phyloP scores from a whole-genome alignment of 2,797 vertebrate genomes.

The Acipenser ruthenus region DNA sequence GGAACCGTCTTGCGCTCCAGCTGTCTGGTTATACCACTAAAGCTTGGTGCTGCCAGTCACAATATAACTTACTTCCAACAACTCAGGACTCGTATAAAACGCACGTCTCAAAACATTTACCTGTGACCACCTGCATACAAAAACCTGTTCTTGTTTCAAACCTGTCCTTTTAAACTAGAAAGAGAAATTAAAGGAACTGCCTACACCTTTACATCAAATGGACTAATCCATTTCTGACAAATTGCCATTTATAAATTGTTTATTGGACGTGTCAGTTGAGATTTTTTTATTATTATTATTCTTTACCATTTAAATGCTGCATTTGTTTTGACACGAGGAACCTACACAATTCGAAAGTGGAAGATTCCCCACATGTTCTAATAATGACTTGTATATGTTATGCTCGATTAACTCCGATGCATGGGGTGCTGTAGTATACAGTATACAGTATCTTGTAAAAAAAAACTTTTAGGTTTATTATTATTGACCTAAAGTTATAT shows the following conservation, averaged over 20 bases:
- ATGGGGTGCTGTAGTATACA: neutral
- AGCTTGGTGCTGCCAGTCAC: constrained; percentile 6
- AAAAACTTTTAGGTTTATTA: neutral
- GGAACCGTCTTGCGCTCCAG: constrained; percentile 43
- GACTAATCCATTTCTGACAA: constrained; percentile 59
- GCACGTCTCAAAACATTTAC: constrained; percentile 11
- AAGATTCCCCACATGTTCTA: too few species aligned
- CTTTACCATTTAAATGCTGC: too few species aligned
- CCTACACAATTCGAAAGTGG: too few species aligned
- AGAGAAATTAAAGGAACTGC: neutral
- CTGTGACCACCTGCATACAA: constrained; percentile 1
- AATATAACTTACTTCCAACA: constrained; percentile 4
- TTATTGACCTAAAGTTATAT: too few species aligned
- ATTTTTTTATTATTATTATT: too few species aligned
- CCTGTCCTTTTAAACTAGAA: constrained; percentile 2
- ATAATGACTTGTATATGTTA: too few species aligned
- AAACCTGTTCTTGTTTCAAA: constrained; percentile 7
- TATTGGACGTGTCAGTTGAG: neutral
- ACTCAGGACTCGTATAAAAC: constrained; percentile 10
- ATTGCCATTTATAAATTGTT: constrained; percentile 59
- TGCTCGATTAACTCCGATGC: too few species aligned
- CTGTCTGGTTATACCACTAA: constrained; percentile 62
- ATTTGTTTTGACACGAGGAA: too few species aligned
- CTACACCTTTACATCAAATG: constrained; percentile 52
- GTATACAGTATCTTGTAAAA: neutral